These are phyloP conservation scores for Cebidichthys violaceus DNA, from an alignment of 2,113 vertebrate species.

Conservation along the genomic window DNA sequence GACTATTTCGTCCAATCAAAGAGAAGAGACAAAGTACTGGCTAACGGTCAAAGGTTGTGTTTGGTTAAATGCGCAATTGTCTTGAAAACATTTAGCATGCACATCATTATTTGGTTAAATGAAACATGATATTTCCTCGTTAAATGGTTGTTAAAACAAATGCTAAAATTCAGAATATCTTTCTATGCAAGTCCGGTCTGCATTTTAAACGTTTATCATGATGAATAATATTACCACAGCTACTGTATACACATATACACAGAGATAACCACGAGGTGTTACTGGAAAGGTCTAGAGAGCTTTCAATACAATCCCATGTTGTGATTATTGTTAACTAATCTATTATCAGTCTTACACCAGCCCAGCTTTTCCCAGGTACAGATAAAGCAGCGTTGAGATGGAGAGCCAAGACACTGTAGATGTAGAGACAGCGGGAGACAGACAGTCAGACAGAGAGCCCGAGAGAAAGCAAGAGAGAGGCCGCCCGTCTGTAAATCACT, in stretches of 20 bases:
- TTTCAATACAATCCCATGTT: slow-evolving; percentile 14
- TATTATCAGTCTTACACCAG: slow-evolving; percentile 33
- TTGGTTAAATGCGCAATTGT: slow-evolving; percentile 29
- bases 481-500: slow-evolving; percentile 37
- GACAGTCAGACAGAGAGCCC: slow-evolving; percentile 35
- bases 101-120: neutral
- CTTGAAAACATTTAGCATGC: slow-evolving; percentile 2
- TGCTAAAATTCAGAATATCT: neutral
- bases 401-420: slow-evolving; percentile 49
- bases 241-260: neutral
- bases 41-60: neutral
- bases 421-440: slow-evolving; percentile 37
- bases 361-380: slow-evolving; percentile 19
- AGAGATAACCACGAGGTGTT: slow-evolving; percentile 20
- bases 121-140: neutral
- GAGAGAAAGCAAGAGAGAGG: slow-evolving; percentile 19
- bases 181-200: neutral
- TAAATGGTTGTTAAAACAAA: neutral
- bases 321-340: slow-evolving; percentile 29
- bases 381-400: slow-evolving; percentile 58
- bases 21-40: neutral
- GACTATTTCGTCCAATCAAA: slow-evolving; percentile 44
- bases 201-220: neutral
- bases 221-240: neutral
- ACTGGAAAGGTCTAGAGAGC: slow-evolving; percentile 10